Base-by-base conservation (phyloP, 2,113 vertebrate genomes). In the Passer montanus region DNA sequence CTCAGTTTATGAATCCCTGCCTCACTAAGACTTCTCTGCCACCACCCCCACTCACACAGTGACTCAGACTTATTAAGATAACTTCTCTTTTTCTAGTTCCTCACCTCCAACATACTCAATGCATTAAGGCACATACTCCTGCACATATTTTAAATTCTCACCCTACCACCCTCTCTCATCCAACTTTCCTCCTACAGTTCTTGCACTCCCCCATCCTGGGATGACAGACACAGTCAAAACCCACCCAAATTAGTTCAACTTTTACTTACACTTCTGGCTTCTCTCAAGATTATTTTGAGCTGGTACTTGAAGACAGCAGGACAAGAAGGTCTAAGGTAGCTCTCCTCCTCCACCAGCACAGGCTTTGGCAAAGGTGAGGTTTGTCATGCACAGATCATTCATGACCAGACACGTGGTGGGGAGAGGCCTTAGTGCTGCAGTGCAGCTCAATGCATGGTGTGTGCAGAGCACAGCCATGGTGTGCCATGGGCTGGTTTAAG, bases 41-140 rank as follows among this genome's bases (percentile, higher is more conserved):
- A 77, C 87, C 91, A 93, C 96, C 83, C 58, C 94, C 93, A 93
- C 77, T 96, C 85, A 47, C 63, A 91, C 94, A 78, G 39, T 97
- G 97, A 97, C 91, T 97, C 97, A 97, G 92, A 80, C 64, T 95
- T 89, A 95, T 96, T 95, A 95, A 93, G 94, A 92, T 53, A 97
- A 95, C 93, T 97, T 96, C 80, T 95, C 87, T 94, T 94, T 92
- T 94, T 95, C 89, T 95, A 90, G 91, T 92, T 97, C 94, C 78
- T 94, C 95, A 95, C 94, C 93, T 97, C 97, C 96, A 95, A 92
- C 94, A 96, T 67, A 75, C 66, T 96, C 77, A 50, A 18, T 86
- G 60, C 87, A 94, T 94, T 94, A 81, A 89, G 90, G 63, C 81
- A 89, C 91, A 75, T 24, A 90, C 84, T 84, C 93, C 88, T 92